A percentile compares a stretch with the other conserved stretches of the same genome.
Evolutionary conservation across 2,888 invertebrate genomes (phyloP).

Genomic region (Tuberolachnus salignus): DNA sequence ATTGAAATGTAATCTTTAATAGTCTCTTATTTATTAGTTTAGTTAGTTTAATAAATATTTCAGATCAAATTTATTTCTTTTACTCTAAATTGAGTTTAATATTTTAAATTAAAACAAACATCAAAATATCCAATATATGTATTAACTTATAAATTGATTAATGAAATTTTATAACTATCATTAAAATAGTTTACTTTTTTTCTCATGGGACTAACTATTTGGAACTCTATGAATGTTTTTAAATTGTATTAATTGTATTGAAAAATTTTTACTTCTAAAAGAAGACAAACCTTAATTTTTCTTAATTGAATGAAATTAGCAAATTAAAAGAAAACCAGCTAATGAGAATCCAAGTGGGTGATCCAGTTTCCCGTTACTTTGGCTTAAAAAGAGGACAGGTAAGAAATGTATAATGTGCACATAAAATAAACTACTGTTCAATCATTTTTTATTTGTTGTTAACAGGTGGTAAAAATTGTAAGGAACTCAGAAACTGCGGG

Average conservation of each 20-base stretch:
- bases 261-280: not conserved
- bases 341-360: conserved; percentile 98
- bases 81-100: too few species aligned
- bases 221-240: not conserved
- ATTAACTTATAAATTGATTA: too few species aligned
- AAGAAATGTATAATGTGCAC: conserved; percentile 60
- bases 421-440: too few species aligned
- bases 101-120: too few species aligned
- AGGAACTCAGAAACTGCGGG: conserved; percentile 97
- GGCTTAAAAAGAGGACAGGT: conserved; percentile 97
- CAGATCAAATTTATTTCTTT: too few species aligned
- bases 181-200: not conserved
- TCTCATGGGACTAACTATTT: not conserved
- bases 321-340: conserved; percentile 98
- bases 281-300: too few species aligned
- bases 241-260: too few species aligned
- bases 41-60: too few species aligned
- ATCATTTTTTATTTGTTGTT: conserved; percentile 60
- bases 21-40: too few species aligned
- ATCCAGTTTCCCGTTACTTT: conserved; percentile 98
- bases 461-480: conserved; percentile 95
- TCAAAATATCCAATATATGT: too few species aligned
- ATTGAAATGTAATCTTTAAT: too few species aligned
- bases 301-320: conserved; percentile 64
- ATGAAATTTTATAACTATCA: not conserved